A percentile compares a stretch with the other conserved stretches of the same genome.
These are phyloP conservation scores for Ichneumoninae sp. DNA, from an alignment of 2,888 invertebrate species.

Conservation along the genomic window DNA sequence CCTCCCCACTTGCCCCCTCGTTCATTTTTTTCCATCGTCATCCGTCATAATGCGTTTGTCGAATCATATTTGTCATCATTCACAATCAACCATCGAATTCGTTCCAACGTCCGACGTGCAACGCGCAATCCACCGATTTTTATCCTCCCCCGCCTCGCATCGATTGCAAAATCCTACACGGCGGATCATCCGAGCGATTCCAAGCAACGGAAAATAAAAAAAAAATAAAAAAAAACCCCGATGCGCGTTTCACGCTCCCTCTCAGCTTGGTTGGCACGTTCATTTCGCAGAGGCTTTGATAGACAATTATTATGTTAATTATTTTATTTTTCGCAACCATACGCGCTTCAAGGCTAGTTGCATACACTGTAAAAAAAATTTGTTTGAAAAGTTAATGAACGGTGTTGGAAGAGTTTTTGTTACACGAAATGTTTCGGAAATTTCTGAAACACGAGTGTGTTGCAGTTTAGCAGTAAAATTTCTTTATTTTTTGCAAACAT, in stretches of 20 bases:
- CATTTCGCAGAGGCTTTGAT: conserved; percentile 79
- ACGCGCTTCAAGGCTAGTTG: conserved; percentile 75
- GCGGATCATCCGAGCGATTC: conserved; percentile 5
- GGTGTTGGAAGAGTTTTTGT: conserved; percentile 37
- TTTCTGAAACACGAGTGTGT: too few species aligned
- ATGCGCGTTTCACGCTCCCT: conserved; percentile 65
- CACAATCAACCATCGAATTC: conserved; percentile 33
- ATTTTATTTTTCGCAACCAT: conserved; percentile 75
- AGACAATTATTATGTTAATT: conserved; percentile 68
- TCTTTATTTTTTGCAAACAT: too few species aligned
- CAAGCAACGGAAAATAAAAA: conserved; percentile 34
- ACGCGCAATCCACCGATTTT: conserved; percentile 31
- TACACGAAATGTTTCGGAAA: too few species aligned
- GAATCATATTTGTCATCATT: not conserved
- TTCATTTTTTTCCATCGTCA: conserved; percentile 20
- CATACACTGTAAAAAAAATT: not conserved
- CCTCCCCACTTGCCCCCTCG: conserved; percentile 11
- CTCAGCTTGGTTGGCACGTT: conserved; percentile 82
- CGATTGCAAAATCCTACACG: conserved; percentile 16
- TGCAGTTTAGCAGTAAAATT: too few species aligned
- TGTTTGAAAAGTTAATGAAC: conserved; percentile 27
- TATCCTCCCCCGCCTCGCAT: not conserved
- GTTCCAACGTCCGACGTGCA: conserved; percentile 52
- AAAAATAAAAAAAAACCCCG: conserved; percentile 11
- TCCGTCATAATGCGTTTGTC: conserved; percentile 3